Evolutionary conservation across 2,113 vertebrate genomes (phyloP).

Genomic region (Nycticebus coucang): DNA sequence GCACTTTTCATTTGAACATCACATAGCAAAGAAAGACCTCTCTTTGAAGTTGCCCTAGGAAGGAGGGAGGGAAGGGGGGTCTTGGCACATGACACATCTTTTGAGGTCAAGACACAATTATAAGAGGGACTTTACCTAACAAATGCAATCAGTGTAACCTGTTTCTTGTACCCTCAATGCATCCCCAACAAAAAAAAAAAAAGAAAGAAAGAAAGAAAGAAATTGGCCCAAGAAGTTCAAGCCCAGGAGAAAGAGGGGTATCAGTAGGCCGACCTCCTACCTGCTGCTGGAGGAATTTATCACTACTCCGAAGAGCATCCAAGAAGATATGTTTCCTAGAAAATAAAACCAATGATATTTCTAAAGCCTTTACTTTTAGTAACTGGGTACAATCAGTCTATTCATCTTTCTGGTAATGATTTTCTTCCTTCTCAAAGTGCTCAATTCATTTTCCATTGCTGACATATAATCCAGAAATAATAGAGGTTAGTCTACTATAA

Average conservation of each 20-base stretch:
- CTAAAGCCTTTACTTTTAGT: conserved; percentile 52
- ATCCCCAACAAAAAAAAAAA: too few relatives aligned
- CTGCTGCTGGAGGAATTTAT: conserved; percentile 60
- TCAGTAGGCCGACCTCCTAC: conserved; percentile 39
- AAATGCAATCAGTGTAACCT: too few relatives aligned
- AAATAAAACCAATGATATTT: conserved; percentile 68
- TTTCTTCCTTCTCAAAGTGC: conserved; percentile 65
- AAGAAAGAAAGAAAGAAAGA: too few relatives aligned
- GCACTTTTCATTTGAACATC: conserved; percentile 19
- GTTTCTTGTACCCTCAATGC: too few relatives aligned
- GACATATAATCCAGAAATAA: conserved; percentile 80
- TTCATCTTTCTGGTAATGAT: conserved; percentile 72
- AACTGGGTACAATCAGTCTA: conserved; percentile 59
- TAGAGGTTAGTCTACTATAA: conserved; percentile 67
- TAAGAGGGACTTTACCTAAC: too few relatives aligned
- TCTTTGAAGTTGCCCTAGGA: conserved; percentile 46
- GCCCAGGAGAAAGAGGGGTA: background rate
- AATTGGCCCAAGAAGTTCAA: conserved; percentile 15
- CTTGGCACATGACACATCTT: too few relatives aligned
- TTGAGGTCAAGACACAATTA: too few relatives aligned
- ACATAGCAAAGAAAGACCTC: conserved; percentile 6
- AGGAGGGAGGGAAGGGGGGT: too few relatives aligned
- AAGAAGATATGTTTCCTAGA: conserved; percentile 59
- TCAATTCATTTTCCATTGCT: conserved; percentile 71
- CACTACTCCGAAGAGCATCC: conserved; percentile 65